Conservation (phyloP, 2,113 vertebrate species). For the Podarcis cretensis region DNA sequence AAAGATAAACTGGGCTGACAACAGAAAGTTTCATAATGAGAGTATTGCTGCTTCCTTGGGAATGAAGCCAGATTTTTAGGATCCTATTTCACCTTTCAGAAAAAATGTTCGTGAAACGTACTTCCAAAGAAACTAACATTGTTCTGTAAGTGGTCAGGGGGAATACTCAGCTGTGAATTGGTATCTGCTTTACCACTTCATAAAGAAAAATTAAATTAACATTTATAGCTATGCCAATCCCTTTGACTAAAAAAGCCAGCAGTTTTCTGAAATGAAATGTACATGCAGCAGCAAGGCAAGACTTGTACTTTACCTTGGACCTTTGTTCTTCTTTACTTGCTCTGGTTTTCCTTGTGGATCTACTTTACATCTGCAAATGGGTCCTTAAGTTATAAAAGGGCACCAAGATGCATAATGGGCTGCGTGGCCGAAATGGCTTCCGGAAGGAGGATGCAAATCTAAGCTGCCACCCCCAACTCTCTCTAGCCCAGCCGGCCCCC, state of each 20-base stretch:
- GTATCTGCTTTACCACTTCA: not conserved
- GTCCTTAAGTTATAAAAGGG: constrained; percentile 58
- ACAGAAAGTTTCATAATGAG: not conserved
- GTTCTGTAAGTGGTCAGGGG: not conserved
- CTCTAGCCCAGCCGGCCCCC: not conserved
- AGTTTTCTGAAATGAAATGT: not conserved
- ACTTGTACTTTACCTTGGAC: constrained; percentile 38
- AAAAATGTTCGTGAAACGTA: not conserved
- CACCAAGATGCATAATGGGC: constrained; percentile 21
- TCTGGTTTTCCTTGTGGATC: constrained; percentile 1
- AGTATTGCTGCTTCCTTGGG: not conserved
- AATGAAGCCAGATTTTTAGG: not conserved
- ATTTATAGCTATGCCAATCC: not conserved
- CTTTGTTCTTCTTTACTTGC: constrained; percentile 19
- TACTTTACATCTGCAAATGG: constrained; percentile 34
- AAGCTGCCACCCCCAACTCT: constrained; percentile 61
- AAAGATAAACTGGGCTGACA: not conserved
- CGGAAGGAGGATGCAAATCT: constrained; percentile 63
- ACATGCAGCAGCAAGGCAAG: constrained; percentile 3
- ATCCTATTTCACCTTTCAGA: too few species aligned
- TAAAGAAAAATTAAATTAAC: not conserved
- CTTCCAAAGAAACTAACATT: not conserved
- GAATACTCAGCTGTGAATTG: not conserved
- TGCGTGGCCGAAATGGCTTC: constrained; percentile 51
- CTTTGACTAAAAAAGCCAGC: not conserved